Evolutionary conservation across 2,888 invertebrate species (phyloP), one percentile per base, ranked within the genome.

Genomic region (Drepanosiphum platanoidis): DNA sequence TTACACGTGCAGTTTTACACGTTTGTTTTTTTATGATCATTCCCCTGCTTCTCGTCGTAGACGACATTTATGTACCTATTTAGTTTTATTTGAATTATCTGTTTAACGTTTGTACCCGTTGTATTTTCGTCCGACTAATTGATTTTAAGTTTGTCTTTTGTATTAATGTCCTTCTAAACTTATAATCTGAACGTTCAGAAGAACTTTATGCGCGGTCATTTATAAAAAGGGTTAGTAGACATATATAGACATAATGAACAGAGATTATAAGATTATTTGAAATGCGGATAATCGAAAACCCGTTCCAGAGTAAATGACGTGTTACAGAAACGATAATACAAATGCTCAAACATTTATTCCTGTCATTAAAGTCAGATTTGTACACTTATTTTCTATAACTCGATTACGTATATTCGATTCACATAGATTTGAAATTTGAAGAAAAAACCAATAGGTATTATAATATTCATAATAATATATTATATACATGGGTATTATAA

Each of bases 321-420:
- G 70, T 70, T 81, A 71, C 18, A 58, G 58, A 58, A 70, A 70
- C 70, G 70, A 81, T 71, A 71, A 58, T 81, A 70, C 36, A 70
- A 81, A 81, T 81, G 70, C 70, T 39, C 71, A 18, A 80, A 70
- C 70, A 71, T 81, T 71, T 80, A 71, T 81, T 81, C 71, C 52
- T 30, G 70, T 81, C 70, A 22, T 70, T 18, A 52, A 81, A 58
- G 13, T 58, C 36, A 34, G 27, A 52, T 70, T 71, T 58, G 22
- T 36, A 13, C 34, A 30, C 58, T 71, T 58, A 18, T 66, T 42
- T 79, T 22, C n/a, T 70, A 34, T n/a, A 46, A 68, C 46, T 58
- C 36, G 0, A 75, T 42, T 18, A 66, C n/a, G n/a, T 66, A 32
- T 13, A 52, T 66, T 66, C 27, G n/a, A 61, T 61, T 22, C 27